These are phyloP conservation scores for Eurytemora carolleeae DNA, from an alignment of 1,140 invertebrate genomes.

Conservation along the genomic window DNA sequence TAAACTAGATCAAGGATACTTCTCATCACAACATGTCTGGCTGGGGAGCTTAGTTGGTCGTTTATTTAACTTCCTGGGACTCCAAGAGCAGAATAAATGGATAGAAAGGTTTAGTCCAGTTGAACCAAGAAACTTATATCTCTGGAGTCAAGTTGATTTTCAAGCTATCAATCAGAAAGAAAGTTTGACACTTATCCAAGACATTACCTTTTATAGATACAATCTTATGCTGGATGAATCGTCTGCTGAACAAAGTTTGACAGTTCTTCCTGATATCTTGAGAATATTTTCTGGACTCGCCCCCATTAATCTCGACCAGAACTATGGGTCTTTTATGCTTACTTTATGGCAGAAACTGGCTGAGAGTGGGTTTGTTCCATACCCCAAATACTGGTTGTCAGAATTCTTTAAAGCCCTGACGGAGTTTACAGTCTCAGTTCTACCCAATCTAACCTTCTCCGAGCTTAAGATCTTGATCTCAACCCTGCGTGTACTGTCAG, in stretches of 20 bases:
- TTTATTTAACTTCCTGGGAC: background rate
- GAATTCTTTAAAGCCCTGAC: background rate
- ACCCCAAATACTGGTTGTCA: background rate
- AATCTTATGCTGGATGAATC: too few relatives aligned
- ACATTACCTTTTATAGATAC: background rate
- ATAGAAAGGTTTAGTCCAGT: background rate
- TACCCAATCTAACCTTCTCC: background rate
- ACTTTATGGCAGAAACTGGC: background rate
- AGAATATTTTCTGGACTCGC: background rate
- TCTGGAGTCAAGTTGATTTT: background rate
- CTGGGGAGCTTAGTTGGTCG: background rate
- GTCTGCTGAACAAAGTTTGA: too few relatives aligned
- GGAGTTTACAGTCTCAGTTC: background rate
- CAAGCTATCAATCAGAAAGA: background rate
- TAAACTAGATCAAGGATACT: background rate
- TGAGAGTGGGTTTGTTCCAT: background rate
- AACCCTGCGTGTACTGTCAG: background rate
- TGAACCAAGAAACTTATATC: background rate
- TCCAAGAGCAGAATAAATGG: background rate
- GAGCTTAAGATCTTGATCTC: background rate
- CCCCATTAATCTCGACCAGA: background rate
- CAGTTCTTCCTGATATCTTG: background rate
- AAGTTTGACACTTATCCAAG: background rate
- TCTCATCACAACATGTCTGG: background rate
- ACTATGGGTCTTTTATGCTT: background rate